Base-by-base conservation (phyloP, 2,113 vertebrate species). In the Climacteris rufus region DNA sequence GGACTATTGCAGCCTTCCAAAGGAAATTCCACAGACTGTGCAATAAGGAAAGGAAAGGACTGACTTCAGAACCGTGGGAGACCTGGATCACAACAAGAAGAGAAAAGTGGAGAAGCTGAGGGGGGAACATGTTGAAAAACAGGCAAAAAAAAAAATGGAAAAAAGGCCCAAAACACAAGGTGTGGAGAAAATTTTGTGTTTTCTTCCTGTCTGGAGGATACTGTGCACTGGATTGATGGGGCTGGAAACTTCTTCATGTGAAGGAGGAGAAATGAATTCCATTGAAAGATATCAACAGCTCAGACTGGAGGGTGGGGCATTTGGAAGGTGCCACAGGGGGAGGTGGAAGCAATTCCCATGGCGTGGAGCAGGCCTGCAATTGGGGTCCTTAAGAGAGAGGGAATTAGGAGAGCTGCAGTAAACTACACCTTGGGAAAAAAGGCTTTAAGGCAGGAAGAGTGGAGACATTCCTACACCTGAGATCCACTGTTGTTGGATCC, bases 201-300 rank as follows among this genome's bases (percentile, higher is more conserved):
- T 75, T 40, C 3, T 65, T 78, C 35, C 30, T 40, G 0, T 56
- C 11, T 64, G 31, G 17, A 40, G 20, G 20, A 37, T 80, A 37
- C 1, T 21, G 25, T 53, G 42, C 0, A 0, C 5, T 59, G 6
- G 12, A 1, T 25, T 66, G 31, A 42, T 71, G 24, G 56, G 16
- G 15, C 16, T 90, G 65, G 53, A 31, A 60, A 50, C 14, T 77
- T 54, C 25, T n/a, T 72, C 27, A 8, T 54, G 42, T 21, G 59
- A 72, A 61, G 37, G 63, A 53, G 42, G 30, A 82, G 83, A 74
- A 69, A 44, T 64, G 22, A 19, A 11, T 83, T 92, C 21, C 25
- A 39, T 0, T 31, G 65, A 79, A 31, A 90, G 49, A 47, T 60
- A n/a, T 4, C 54, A 44, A 28, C 11, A 42, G 50, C 39, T 54